Conservation (phyloP, 2,113 vertebrate genomes). For the Dasyprocta punctata region DNA sequence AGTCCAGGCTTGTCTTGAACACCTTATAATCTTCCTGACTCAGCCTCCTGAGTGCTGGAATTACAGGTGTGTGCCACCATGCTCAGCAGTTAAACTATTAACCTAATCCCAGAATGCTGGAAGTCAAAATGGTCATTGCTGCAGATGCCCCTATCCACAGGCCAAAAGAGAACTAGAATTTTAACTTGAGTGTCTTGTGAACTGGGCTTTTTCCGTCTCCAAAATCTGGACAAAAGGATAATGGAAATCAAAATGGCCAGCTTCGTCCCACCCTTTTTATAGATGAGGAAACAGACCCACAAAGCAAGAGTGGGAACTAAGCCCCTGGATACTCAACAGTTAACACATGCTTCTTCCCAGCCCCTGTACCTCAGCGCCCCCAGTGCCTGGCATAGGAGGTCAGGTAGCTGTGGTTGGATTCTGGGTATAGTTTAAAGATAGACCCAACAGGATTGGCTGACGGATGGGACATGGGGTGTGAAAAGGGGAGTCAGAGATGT, state of each 20-base stretch:
- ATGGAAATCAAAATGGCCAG: neutral
- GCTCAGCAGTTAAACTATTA: neutral
- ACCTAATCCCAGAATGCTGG: neutral
- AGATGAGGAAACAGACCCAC: neutral
- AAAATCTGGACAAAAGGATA: neutral
- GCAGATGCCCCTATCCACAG: neutral
- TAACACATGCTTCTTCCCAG: fast-evolving
- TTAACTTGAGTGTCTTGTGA: neutral
- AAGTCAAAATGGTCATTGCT: neutral
- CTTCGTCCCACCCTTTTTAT: neutral
- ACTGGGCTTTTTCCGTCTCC: neutral
- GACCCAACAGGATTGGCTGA: neutral
- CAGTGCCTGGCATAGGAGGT: neutral
- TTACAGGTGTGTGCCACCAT: neutral
- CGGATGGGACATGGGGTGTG: neutral
- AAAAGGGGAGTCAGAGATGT: neutral
- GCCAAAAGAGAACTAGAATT: neutral
- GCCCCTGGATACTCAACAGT: neutral
- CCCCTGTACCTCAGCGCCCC: neutral
- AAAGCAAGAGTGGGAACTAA: neutral
- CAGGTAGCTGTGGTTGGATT: neutral
- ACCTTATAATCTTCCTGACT: neutral
- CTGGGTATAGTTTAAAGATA: conserved; percentile 5
- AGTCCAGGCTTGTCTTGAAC: neutral
- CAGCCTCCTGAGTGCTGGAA: neutral